Evolutionary conservation across 2,113 vertebrate species (phyloP), one percentile per base, ranked within the genome.

Genomic region (Dicentrarchus labrax): DNA sequence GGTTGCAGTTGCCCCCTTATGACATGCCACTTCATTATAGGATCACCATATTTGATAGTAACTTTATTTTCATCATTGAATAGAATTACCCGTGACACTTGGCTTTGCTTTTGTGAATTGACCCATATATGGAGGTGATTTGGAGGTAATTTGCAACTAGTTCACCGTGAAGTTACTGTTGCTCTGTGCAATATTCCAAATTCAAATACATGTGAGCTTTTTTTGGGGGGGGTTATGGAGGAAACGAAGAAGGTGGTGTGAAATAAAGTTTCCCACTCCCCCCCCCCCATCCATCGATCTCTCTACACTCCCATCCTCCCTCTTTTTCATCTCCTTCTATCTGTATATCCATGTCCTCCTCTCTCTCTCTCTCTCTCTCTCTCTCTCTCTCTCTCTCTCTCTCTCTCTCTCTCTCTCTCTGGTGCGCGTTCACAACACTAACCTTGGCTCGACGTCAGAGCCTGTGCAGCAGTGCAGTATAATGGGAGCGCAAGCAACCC

Each of bases 391-490:
- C 74, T 72, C 61, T 19, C 43, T 5, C 75, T 75, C 65, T 45
- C 72, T 71, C 76, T 38, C 75, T 68, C 82, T 76, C 79, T 83
- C n/a, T 75, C 66, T 85, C 74, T 90, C 84, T 87, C 81, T 84
- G 81, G 48, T 93, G 95, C 94, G 96, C 96, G 95, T 96, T 95
- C 96, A 96, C 96, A 94, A 74, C 96, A 88, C 96, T 96, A 96
- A 96, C 97, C 96, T 97, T 97, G 97, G 96, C 97, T 96, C 95
- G 95, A 96, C 96, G 97, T 99, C 97, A 99, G 97, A 94, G 96
- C 94, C 97, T 95, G 97, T 98, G 97, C 96, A 95, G 98, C 98
- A 98, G 97, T 98, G 97, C 98, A 97, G 97, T 95, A 95, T 96
- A 96, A 96, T 77, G 94, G 93, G 95, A 96, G 95, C 95, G 92